Base-by-base conservation (phyloP, 2,113 vertebrate species). In the Opisthocomus hoazin region DNA sequence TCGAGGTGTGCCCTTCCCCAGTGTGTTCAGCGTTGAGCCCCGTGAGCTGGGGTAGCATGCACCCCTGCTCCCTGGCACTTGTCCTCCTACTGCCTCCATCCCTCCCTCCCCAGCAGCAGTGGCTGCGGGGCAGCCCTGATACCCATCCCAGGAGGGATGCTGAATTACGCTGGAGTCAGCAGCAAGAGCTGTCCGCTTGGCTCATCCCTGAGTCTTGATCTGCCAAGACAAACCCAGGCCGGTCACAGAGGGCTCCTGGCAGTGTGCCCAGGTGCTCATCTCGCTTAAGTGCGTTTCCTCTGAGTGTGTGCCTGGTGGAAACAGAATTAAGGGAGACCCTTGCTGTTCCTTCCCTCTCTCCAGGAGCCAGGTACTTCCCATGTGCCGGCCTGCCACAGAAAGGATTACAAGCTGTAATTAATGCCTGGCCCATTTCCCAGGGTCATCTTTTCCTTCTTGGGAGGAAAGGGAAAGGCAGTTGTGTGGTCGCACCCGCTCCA, bases 371-470 rank as follows among this genome's bases (percentile, higher is more conserved):
- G 93, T 94, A 53, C 77, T 71, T 71, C 51, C 87, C 50, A 60
- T 45, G 5, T 32, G 73, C 86, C 6, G 29, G 77, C 58, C 61
- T 48, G 60, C 34, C n/a, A 66, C 41, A 61, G 68, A 74, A 66
- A 80, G 82, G 76, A 68, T 36, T 56, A 90, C 8, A 32, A 80
- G 78, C 65, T 54, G 73, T 46, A 94, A 74, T 93, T 85, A 95
- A 85, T 45, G 39, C 69, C 75, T 93, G 89, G 36, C 73, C 34
- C 7, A 3, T 54, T 76, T 69, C 93, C 89, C 87, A 83, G 89
- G 29, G 21, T 4, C 9, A 3, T 7, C 24, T 71, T 63, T 54
- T 83, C 32, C 37, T 79, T 64, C 80, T 21, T n/a, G 32, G 61
- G 57, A 71, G 27, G 37, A 65, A 66, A 79, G 16, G 46, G 60